Conservation (phyloP, 1,140 invertebrate genomes). For the Venustaconcha ellipsiformis region DNA sequence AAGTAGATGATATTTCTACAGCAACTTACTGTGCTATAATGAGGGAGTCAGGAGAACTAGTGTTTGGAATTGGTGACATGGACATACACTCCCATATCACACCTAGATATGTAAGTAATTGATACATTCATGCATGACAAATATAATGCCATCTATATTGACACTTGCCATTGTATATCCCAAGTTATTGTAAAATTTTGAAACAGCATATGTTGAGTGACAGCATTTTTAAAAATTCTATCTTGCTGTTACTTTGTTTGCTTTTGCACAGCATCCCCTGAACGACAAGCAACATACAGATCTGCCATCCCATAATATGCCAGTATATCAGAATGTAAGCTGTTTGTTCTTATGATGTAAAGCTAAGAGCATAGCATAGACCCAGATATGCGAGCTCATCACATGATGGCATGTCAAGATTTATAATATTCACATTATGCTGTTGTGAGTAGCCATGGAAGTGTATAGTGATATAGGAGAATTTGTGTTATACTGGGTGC, state of each 20-base stretch:
- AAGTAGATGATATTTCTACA: conserved; percentile 71
- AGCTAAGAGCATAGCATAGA: no score
- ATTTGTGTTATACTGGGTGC: no score
- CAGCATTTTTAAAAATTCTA: neutral
- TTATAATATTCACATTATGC: no score
- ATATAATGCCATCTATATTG: neutral
- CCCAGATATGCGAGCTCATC: no score
- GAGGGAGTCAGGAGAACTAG: conserved; percentile 80
- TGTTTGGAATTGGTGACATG: conserved; percentile 87
- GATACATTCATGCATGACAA: neutral
- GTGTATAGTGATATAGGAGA: no score
- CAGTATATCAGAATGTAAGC: no score
- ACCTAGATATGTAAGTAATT: conserved; percentile 69
- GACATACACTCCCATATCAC: conserved; percentile 81
- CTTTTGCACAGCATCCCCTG: neutral
- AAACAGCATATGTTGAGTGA: neutral
- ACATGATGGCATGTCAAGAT: no score
- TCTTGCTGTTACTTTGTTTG: neutral
- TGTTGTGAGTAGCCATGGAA: no score
- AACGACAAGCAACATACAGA: neutral
- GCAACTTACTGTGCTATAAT: conserved; percentile 83
- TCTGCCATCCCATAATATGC: neutral
- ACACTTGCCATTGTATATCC: neutral
- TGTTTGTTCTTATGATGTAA: no score
- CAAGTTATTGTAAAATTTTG: neutral